Evolutionary conservation across 2,888 invertebrate genomes (phyloP).

Genomic region (Palloptera scutellata): DNA sequence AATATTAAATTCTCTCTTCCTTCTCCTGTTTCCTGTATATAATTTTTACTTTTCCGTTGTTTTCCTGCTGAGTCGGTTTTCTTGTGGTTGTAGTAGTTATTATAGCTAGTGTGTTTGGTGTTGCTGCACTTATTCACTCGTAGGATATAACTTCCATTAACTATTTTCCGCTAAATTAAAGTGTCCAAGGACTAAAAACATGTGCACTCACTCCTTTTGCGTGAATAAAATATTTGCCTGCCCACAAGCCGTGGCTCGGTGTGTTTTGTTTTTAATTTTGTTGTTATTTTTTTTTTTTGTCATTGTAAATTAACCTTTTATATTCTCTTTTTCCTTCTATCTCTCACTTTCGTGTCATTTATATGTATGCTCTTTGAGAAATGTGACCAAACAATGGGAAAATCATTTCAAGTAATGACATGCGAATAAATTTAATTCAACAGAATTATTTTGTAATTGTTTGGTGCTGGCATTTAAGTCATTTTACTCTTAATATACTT

Average conservation of each 20-base stretch:
- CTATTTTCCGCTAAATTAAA: constrained; percentile 1
- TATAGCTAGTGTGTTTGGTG: not conserved
- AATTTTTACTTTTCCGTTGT: too few relatives aligned
- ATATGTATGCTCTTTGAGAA: not conserved
- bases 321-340: not conserved
- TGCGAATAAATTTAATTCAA: not conserved
- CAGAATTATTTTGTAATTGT: not conserved
- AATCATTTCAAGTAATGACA: not conserved
- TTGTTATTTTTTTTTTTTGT: not conserved
- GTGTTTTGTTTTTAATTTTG: not conserved
- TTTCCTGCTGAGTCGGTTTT: too few relatives aligned
- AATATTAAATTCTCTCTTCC: too few relatives aligned
- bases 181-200: not conserved
- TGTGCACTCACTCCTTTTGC: too few relatives aligned
- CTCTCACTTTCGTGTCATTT: not conserved
- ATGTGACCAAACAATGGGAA: not conserved
- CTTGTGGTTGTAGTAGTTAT: not conserved
- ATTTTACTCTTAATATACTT: too few relatives aligned
- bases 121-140: not conserved
- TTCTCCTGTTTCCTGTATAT: too few relatives aligned
- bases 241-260: not conserved
- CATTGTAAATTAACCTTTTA: not conserved
- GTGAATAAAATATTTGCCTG: not conserved
- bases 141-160: not conserved
- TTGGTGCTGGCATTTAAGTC: not conserved